Evolutionary conservation across 2,113 vertebrate genomes (phyloP).

Genomic region (Misgurnus mizolepis): DNA sequence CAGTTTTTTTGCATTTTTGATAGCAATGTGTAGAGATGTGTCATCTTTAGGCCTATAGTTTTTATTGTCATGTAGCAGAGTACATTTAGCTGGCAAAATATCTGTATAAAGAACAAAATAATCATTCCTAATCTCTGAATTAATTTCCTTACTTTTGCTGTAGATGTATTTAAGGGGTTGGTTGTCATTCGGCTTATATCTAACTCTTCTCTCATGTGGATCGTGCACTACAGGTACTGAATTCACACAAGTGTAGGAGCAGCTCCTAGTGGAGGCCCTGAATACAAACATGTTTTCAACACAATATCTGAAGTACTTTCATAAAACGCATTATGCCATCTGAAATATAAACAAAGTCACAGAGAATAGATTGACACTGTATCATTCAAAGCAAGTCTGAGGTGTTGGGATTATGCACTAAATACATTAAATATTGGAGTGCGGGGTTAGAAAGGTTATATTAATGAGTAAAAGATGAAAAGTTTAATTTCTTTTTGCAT

Average conservation of each 20-base stretch:
- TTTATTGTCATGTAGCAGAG: conserved; percentile 8
- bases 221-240: conserved; percentile 20
- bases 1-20: neutral
- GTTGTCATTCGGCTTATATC: conserved; percentile 32
- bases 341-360: neutral
- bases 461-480: conserved; percentile 14
- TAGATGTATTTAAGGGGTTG: conserved; percentile 33
- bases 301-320: neutral
- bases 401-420: neutral
- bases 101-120: conserved; percentile 18
- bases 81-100: conserved; percentile 10
- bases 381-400: neutral
- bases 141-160: conserved; percentile 10
- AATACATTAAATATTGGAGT: neutral
- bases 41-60: neutral
- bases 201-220: neutral
- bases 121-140: conserved; percentile 30
- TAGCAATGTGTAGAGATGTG: too few species aligned
- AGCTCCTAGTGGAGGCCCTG: conserved; percentile 55
- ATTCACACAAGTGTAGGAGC: conserved; percentile 51
- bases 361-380: neutral
- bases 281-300: conserved; percentile 40
- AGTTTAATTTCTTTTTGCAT: conserved; percentile 37
- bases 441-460: neutral
- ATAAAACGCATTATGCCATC: conserved; percentile 6